Percentiles rank a stretch among this genome's conserved stretches.
These are phyloP conservation scores for Crotalus adamanteus DNA, from an alignment of 2,797 vertebrate genomes.

Conservation along the genomic window DNA sequence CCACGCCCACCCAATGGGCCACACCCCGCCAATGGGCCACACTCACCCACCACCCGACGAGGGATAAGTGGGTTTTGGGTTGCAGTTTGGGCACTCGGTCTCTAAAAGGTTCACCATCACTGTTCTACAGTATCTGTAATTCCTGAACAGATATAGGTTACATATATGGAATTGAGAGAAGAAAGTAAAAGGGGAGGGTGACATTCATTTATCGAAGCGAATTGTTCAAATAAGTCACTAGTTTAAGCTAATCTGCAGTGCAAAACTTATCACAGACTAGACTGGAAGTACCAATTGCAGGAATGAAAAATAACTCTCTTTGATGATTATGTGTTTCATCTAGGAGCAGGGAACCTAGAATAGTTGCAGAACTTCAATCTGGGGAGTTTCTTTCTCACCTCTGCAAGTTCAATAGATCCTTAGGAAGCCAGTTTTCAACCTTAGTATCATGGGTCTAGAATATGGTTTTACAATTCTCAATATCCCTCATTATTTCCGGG, in stretches of 20 bases:
- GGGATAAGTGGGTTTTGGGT: too few species aligned
- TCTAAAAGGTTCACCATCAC: too few species aligned
- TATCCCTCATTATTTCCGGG: not conserved
- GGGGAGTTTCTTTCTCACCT: not conserved
- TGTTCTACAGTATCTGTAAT: not conserved
- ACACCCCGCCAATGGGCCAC: too few species aligned
- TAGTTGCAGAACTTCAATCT: not conserved
- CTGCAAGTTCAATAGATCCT: not conserved
- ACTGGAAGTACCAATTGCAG: not conserved
- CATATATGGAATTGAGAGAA: not conserved
- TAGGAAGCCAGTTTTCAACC: not conserved
- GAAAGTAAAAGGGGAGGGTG: not conserved
- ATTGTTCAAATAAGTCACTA: not conserved
- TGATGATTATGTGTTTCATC: not conserved
- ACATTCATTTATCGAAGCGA: not conserved
- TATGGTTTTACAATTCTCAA: not conserved
- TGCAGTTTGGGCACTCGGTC: too few species aligned
- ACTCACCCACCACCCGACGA: too few species aligned
- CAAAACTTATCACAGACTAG: not conserved
- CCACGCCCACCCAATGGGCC: too few species aligned
- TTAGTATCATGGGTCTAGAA: not conserved
- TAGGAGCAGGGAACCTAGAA: not conserved
- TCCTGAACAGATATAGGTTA: not conserved
- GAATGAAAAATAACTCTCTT: not conserved
- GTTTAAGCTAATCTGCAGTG: not conserved